Evolutionary conservation across 2,797 vertebrate genomes (phyloP), one percentile per base, ranked within the genome.

Genomic region (Diceros bicornis): DNA sequence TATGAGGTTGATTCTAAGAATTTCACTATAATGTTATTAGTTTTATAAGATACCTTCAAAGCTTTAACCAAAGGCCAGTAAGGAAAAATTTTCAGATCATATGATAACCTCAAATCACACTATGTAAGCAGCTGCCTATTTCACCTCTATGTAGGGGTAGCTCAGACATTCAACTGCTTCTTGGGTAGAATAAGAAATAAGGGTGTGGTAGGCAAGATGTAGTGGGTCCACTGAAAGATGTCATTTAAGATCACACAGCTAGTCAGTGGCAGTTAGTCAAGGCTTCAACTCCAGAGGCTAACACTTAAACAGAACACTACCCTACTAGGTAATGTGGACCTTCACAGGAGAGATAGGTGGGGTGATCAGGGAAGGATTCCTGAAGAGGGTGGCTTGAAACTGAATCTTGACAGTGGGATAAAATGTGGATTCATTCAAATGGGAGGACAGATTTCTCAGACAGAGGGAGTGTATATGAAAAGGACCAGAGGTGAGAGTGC

Each of bases 41-140:
- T 74, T 96, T 92, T 62, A 59, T 69, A 89, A 89, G 29, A 44
- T 32, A 75, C 83, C 41, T 88, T 96, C 66, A 89, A 94, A 85
- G 21, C 2, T 86, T 89, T 83, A 96, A 93, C 41, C 29, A 89
- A 93, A 81, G 44, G 12, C 57, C 17, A 96, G 3, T 52, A 89
- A 69, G 25, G 23, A 82, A 90, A 97, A 41, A 50, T 12, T 9
- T 78, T 85, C 29, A 62, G 25, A 55, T 90, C 66, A 94, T 34
- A 59, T 47, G 18, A 55, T 74, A 84, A n/a, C 17, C 32, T 91
- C 27, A 96, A 89, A 89, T 86, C 27, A 75, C 7, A 92, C 37
- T 82, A n/a, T 52, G 17, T 66, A 88, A 34, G 61, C 20, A 91
- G 57, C 21, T 94, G 55, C 34, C 72, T 93, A 79, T 78, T 61